Conservation (phyloP, 2,797 vertebrate species). For the Xyrichtys novacula region DNA sequence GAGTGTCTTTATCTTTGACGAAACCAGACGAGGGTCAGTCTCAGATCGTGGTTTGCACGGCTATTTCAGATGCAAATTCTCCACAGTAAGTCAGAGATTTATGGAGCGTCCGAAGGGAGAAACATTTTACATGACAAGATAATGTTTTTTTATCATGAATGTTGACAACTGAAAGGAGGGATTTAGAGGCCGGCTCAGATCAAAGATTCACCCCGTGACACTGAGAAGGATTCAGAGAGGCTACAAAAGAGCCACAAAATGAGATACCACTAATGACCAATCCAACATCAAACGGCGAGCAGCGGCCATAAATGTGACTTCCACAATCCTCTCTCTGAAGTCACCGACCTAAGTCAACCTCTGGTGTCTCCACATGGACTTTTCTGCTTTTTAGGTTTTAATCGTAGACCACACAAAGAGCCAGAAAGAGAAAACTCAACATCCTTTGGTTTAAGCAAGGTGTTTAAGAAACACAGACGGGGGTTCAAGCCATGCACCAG, state of each 20-base stretch:
- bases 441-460: no score
- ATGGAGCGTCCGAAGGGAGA: slow-evolving; percentile 5
- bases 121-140: slow-evolving; percentile 1
- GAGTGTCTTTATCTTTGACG: slow-evolving; percentile 27
- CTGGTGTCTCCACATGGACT: not conserved
- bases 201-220: slow-evolving; percentile 11
- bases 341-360: no score
- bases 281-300: not conserved
- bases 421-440: not conserved
- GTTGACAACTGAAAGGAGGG: slow-evolving; percentile 3
- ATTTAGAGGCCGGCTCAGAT: slow-evolving; percentile 2
- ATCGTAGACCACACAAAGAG: not conserved
- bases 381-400: not conserved
- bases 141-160: slow-evolving; percentile 20
- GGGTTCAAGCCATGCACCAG: no score
- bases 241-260: not conserved
- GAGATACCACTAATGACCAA: not conserved
- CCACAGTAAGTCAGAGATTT: not conserved
- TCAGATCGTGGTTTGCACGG: not conserved
- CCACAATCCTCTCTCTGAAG: not conserved
- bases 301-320: not conserved
- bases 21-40: slow-evolving; percentile 42
- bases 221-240: not conserved
- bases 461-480: no score
- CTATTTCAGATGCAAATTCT: slow-evolving; percentile 18